phyloP scores from a whole-genome alignment of 2,113 vertebrate species.

The Phoxinus phoxinus region DNA sequence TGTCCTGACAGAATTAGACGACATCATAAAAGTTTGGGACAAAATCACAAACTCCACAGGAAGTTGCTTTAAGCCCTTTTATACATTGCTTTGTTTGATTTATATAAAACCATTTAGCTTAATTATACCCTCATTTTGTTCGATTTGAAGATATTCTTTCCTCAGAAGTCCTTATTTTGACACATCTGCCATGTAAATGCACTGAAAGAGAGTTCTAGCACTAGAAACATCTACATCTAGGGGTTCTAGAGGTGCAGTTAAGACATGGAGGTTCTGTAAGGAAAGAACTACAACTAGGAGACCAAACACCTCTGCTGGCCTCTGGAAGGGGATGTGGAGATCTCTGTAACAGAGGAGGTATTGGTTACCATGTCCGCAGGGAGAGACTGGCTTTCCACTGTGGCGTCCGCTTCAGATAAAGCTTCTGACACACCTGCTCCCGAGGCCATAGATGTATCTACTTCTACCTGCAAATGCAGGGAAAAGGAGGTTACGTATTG shows the following conservation, averaged over 20 bases:
- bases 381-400: constrained; percentile 63
- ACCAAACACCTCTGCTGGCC: constrained; percentile 72
- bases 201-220: constrained; percentile 53
- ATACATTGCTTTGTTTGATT: neutral
- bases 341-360: constrained; percentile 59
- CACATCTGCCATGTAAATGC: constrained; percentile 70
- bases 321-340: constrained; percentile 62
- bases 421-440: constrained; percentile 61
- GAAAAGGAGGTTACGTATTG: constrained; percentile 51
- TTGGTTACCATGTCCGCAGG: constrained; percentile 73
- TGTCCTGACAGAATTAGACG: neutral
- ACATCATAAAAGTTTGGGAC: neutral
- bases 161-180: neutral
- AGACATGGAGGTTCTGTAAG: constrained; percentile 39
- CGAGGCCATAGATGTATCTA: constrained; percentile 46
- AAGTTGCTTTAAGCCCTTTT: neutral
- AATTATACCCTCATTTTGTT: neutral
- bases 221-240: constrained; percentile 26
- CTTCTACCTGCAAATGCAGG: constrained; percentile 69
- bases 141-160: neutral
- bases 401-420: constrained; percentile 55
- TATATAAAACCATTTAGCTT: constrained; percentile 1
- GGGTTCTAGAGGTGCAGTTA: constrained; percentile 14
- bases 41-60: neutral
- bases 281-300: constrained; percentile 68